Percentiles rank a stretch among this genome's conserved stretches.
Conservation (phyloP, 2,113 vertebrate species). For the Prionailurus bengalensis region DNA sequence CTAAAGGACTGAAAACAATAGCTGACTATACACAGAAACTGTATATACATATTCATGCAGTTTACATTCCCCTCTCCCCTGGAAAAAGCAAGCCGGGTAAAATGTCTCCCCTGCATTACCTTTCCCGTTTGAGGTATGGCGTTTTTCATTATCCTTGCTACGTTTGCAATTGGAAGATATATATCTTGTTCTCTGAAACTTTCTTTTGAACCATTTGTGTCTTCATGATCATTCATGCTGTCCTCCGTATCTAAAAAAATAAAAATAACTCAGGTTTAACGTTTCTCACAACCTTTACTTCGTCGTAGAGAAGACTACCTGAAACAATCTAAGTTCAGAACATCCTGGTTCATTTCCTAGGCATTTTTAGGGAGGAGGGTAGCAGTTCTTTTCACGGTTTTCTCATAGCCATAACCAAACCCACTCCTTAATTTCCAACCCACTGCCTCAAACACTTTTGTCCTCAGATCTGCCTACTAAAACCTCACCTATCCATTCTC, state of each 20-base stretch:
- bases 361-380: not conserved
- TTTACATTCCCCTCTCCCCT: not conserved
- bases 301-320: not conserved
- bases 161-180: conserved; percentile 99
- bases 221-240: conserved; percentile 97
- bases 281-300: conserved; percentile 25
- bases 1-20: not conserved
- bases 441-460: not conserved
- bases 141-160: conserved; percentile 99
- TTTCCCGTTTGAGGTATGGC: conserved; percentile 98
- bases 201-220: conserved; percentile 96
- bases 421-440: not conserved
- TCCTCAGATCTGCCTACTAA: not conserved
- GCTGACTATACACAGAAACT: not conserved
- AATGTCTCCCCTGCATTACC: conserved; percentile 86
- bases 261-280: conserved; percentile 72
- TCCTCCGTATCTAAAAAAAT: conserved; percentile 92
- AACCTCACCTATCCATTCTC: not conserved
- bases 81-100: not conserved
- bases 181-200: conserved; percentile 99
- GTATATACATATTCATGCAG: accelerated
- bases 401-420: not conserved
- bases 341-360: not conserved
- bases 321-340: not conserved
- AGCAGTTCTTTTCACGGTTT: not conserved